A percentile compares a stretch with the other conserved stretches of the same genome.
Conservation (phyloP, 2,113 vertebrate species). For the Ceyx melanurus region DNA sequence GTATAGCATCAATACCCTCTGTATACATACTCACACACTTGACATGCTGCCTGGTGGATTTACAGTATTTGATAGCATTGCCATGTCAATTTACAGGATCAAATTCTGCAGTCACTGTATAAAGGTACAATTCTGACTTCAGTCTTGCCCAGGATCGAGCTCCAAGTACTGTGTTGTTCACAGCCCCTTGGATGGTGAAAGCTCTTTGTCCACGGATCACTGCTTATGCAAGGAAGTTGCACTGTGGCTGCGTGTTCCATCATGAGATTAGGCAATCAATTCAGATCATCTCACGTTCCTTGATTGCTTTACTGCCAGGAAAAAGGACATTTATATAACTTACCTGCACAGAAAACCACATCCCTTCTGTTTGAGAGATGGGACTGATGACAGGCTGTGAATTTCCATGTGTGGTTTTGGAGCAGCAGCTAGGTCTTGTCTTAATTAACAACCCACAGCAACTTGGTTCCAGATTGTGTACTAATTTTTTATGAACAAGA, state of each 20-base stretch:
- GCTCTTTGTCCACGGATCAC: neutral
- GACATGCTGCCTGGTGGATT: neutral
- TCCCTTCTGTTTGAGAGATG: conserved; percentile 37
- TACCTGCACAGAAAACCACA: conserved; percentile 56
- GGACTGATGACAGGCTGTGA: neutral
- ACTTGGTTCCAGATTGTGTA: conserved; percentile 18
- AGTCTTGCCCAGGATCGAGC: neutral
- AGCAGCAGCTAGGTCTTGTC: neutral
- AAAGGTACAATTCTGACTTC: neutral
- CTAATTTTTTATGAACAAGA: conserved; percentile 13
- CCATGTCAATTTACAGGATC: neutral
- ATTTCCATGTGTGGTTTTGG: conserved; percentile 28
- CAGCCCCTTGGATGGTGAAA: neutral
- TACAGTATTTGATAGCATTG: neutral
- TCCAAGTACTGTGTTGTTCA: neutral
- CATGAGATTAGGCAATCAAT: conserved; percentile 29
- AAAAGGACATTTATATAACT: conserved; percentile 66
- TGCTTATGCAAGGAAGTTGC: conserved; percentile 36
- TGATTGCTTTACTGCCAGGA: conserved; percentile 32
- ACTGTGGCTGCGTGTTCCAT: neutral
- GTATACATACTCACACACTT: neutral
- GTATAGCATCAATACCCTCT: neutral
- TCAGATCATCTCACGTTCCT: conserved; percentile 8
- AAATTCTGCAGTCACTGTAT: neutral
- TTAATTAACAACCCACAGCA: conserved; percentile 13